Evolutionary conservation across 2,113 vertebrate genomes (phyloP).

Genomic region (Laticauda laticaudata): DNA sequence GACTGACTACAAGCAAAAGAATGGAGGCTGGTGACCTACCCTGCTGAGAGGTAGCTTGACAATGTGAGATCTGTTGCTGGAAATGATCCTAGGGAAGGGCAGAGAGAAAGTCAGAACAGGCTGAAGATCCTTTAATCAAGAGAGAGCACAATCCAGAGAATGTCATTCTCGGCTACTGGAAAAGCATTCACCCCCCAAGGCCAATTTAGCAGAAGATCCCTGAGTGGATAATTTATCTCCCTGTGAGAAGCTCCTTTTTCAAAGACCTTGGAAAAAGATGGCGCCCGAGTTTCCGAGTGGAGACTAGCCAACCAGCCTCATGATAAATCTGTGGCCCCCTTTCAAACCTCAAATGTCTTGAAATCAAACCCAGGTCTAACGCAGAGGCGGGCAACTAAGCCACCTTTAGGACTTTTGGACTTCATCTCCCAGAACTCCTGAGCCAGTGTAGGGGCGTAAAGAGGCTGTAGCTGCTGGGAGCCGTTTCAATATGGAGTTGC

Average conservation of each 20-base stretch:
- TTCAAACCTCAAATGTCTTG: neutral
- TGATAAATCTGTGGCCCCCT: neutral
- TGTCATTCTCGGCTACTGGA: neutral
- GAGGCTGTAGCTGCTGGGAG: too few species aligned
- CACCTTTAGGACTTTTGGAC: too few species aligned
- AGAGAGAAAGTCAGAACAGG: neutral
- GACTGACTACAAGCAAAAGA: fast-evolving
- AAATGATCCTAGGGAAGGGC: slow-evolving; percentile 87
- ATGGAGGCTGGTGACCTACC: slow-evolving; percentile 76
- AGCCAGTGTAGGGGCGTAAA: too few species aligned
- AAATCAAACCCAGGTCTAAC: neutral
- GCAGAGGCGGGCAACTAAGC: neutral
- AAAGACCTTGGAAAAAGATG: too few species aligned
- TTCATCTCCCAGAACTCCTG: too few species aligned
- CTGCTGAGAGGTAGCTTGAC: slow-evolving; percentile 98
- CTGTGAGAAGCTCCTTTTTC: neutral
- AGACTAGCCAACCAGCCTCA: neutral
- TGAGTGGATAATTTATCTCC: neutral
- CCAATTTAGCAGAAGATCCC: neutral
- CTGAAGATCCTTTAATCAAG: neutral
- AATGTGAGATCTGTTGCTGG: slow-evolving; percentile 98
- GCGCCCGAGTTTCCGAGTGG: too few species aligned
- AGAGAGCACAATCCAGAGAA: neutral
- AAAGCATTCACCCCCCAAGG: neutral
- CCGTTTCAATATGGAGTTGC: too few species aligned